Evolutionary conservation across 2,113 vertebrate genomes (phyloP), one percentile per base, ranked within the genome.

Genomic region (Cyanoderma ruficeps): DNA sequence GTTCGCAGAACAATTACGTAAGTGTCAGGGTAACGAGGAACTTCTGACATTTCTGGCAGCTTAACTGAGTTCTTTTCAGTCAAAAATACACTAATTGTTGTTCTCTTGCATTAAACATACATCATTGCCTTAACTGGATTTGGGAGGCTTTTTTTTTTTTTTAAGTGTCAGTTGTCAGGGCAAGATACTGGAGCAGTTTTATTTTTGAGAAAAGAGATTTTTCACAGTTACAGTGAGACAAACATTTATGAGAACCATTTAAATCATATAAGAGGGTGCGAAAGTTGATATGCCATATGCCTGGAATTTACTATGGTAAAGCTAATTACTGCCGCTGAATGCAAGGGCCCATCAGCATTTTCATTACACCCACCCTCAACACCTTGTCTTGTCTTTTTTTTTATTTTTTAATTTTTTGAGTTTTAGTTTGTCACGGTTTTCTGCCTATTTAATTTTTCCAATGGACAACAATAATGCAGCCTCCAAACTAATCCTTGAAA

Each of bases 1-100:
- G 98, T 98, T 98, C 46, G 5, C 97, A 98, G 98, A 97, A 98
- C 97, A 97, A 97, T 98, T 98, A 98, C 94, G 91, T 98, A 98
- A 98, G 97, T 97, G 95, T 97, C 96, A 97, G 97, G 94, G 83
- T 90, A 97, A 95, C 53, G 47, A 97, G 97, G 97, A 97, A 98
- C 97, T 98, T 98, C 96, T 98, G 97, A 98, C 97, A 97, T 98
- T 96, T 97, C 88, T 97, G 97, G 97, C 97, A 97, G 96, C 87
- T 97, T 97, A 97, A 95, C 97, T 94, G 94, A 96, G 92, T 97
- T 97, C 91, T 97, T 98, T 97, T 98, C 95, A 94, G 94, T 94
- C 93, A 96, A 97, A 98, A 98, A 97, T 96, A 95, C 84, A 90
- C 83, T 96, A 97, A 97, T 96, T 96, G 91, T 95, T 97, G 84